Evolutionary conservation across 2,888 invertebrate species (phyloP), one percentile per base, ranked within the genome.

Genomic region (Pristionchus japonicus): DNA sequence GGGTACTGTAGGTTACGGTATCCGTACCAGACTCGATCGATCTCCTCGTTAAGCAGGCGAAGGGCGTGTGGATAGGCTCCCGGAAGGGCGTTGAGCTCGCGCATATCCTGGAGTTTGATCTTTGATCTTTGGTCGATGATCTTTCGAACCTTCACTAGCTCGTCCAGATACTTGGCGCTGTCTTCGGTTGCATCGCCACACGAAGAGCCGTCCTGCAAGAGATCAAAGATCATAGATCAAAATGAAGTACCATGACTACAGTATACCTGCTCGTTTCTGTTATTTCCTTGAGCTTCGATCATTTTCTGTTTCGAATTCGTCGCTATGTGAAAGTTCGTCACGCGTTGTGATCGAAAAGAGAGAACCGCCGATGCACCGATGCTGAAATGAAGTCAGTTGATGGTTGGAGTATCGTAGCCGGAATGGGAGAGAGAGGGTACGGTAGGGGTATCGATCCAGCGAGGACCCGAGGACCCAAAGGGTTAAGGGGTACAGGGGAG

Each of bases 111-210:
- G 34, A 47, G 9, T n/a, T n/a, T n/a, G 27, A 49, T 49, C 31
- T 31, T 57, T 84, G 84, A 52, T 34, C 61, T 37, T 37, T 57
- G 84, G 9, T 84, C 61, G 4, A 17, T 34, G 52, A 3, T 61
- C 40, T 23, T 23, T 27, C 7, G 23, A n/a, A 61, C 84, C 84
- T 84, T 84, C 49, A 86, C 86, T 31, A 86, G 47, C 86, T 86
- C 86, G 23, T 86, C 86, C 27, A 86, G 86, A 37, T 86, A 86
- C 52, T 67, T 86, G 67, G 86, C 84, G n/a, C 57, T 57, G 61
- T 61, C 84, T 15, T 84, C 84, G 34, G n/a, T 61, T 37, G 37
- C 61, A 37, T 84, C 84, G 9, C 84, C 84, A 61, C 84, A 52
- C 1, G 84, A 61, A 1, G 74, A 23, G 15, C 23, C 74, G 40